phyloP scores from a whole-genome alignment of 2,113 vertebrate genomes.

The Larimichthys polyactis region DNA sequence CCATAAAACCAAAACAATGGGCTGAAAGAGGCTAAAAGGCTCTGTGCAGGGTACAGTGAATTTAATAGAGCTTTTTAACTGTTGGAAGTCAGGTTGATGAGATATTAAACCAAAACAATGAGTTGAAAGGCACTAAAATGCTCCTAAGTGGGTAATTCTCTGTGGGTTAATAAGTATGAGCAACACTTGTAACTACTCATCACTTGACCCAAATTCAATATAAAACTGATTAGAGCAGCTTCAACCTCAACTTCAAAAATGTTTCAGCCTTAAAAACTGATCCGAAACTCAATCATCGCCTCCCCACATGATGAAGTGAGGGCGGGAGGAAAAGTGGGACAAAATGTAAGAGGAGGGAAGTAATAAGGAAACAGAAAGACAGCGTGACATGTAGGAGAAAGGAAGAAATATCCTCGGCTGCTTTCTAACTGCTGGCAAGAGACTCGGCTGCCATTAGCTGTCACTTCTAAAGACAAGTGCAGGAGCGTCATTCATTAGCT shows the following conservation, averaged over 20 bases:
- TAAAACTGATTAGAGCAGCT: neutral
- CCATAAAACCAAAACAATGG: neutral
- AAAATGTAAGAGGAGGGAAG: slow-evolving; percentile 35
- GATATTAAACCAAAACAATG: neutral
- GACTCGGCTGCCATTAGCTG: slow-evolving; percentile 44
- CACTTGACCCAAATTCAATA: neutral
- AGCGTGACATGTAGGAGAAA: slow-evolving; percentile 20
- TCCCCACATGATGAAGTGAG: slow-evolving; percentile 1
- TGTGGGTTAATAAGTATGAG: neutral
- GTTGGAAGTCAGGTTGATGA: neutral
- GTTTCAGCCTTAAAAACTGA: neutral
- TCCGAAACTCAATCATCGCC: slow-evolving; percentile 12
- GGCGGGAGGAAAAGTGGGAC: slow-evolving; percentile 11
- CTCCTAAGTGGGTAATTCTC: neutral
- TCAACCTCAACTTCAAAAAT: neutral
- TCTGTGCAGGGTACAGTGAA: neutral
- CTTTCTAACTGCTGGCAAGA: slow-evolving; percentile 35
- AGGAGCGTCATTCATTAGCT: slow-evolving; percentile 51
- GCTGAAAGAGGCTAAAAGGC: neutral
- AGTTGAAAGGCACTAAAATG: neutral
- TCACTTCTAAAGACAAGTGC: slow-evolving; percentile 52
- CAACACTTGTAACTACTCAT: neutral
- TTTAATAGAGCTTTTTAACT: too few species aligned
- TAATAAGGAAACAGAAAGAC: slow-evolving; percentile 21
- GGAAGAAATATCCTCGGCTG: slow-evolving; percentile 27